These are phyloP conservation scores for Clitarchus hookeri DNA, from an alignment of 2,888 invertebrate species.

Conservation along the genomic window DNA sequence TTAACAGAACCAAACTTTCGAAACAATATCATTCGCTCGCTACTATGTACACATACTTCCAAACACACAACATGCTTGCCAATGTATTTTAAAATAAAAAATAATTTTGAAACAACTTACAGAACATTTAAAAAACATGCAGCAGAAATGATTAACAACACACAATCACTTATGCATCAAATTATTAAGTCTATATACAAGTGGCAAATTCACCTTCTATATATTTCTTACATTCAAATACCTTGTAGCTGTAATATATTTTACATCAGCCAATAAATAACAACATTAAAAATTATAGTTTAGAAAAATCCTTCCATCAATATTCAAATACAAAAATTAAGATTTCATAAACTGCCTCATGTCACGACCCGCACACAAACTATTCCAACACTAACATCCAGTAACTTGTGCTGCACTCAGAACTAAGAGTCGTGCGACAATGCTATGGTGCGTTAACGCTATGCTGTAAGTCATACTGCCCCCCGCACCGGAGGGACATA, in stretches of 20 bases:
- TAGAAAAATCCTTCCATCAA: constrained; percentile 1
- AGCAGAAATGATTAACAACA: background rate
- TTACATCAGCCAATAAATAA: constrained; percentile 8
- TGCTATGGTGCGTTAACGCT: constrained; percentile 6
- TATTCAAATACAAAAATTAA: background rate
- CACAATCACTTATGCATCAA: background rate
- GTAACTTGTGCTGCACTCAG: background rate
- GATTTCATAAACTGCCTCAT: constrained; percentile 14
- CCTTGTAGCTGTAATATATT: constrained; percentile 1
- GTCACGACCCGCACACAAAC: constrained; percentile 4
- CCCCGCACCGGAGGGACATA: background rate
- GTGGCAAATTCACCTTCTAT: constrained; percentile 1
- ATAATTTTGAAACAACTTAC: background rate
- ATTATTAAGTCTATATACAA: constrained; percentile 9
- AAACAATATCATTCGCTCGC: background rate
- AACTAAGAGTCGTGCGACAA: background rate
- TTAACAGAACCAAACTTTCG: background rate
- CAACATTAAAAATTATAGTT: constrained; percentile 6
- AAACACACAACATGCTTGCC: background rate
- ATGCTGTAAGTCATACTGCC: background rate
- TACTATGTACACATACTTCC: background rate
- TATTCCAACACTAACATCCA: background rate
- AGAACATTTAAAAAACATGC: background rate
- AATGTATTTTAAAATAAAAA: background rate
- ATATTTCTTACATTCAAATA: constrained; percentile 14